These are phyloP conservation scores for Macrotis lagotis DNA, from an alignment of 2,113 vertebrate species.

Conservation along the genomic window DNA sequence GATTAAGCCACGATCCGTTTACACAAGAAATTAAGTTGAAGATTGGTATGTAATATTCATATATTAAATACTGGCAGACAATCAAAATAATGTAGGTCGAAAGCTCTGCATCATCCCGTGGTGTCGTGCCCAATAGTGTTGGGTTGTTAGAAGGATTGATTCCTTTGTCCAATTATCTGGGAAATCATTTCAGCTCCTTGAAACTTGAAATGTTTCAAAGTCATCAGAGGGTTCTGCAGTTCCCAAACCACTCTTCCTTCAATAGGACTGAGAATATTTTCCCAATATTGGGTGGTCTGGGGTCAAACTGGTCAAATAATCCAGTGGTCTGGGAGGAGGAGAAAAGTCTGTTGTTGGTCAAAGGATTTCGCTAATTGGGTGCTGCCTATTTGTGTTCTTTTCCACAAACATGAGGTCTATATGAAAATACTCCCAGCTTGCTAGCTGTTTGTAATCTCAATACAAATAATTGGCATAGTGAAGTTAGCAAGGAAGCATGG, in stretches of 20 bases:
- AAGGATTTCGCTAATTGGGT: not conserved
- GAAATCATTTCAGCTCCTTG: slow-evolving; percentile 74
- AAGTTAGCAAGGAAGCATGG: not conserved
- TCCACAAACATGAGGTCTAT: not conserved
- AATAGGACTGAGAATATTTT: slow-evolving; percentile 41
- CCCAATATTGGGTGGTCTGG: slow-evolving; percentile 3
- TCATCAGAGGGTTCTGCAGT: slow-evolving; percentile 2
- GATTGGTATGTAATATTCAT: slow-evolving; percentile 79
- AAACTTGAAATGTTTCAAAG: slow-evolving; percentile 74
- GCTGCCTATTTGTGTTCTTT: not conserved
- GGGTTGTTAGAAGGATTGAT: slow-evolving; percentile 77
- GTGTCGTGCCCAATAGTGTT: slow-evolving; percentile 72
- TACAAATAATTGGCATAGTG: not conserved
- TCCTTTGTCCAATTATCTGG: slow-evolving; percentile 76
- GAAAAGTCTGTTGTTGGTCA: slow-evolving; percentile 46
- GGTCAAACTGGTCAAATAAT: not conserved
- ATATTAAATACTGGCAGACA: slow-evolving; percentile 80
- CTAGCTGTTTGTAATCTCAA: not conserved
- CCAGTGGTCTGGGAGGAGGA: not conserved
- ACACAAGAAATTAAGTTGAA: slow-evolving; percentile 82
- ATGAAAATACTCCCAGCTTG: not conserved
- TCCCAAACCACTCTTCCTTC: slow-evolving; percentile 25
- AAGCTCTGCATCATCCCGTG: slow-evolving; percentile 79
- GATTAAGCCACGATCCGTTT: slow-evolving; percentile 80
- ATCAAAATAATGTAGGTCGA: slow-evolving; percentile 80